Percentiles rank a stretch among this genome's conserved stretches.
These are phyloP conservation scores for Cacatua alba DNA, from an alignment of 2,113 vertebrate species.

Conservation along the genomic window DNA sequence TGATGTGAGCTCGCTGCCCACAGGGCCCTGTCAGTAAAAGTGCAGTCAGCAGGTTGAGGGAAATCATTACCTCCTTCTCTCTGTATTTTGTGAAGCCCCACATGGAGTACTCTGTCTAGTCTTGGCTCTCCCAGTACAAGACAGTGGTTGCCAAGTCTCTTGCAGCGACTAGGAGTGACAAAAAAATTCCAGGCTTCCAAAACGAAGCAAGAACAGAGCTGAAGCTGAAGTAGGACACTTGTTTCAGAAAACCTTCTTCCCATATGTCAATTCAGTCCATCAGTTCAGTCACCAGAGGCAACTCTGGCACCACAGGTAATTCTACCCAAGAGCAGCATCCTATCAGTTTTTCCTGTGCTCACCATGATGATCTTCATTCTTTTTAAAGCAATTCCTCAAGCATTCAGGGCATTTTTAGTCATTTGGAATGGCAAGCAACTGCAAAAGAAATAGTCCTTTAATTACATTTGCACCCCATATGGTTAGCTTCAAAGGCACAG, in stretches of 20 bases:
- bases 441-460: background rate
- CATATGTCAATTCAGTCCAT: background rate
- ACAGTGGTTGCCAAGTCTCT: background rate
- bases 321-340: background rate
- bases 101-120: rapidly evolving
- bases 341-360: background rate
- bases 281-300: background rate
- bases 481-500: background rate
- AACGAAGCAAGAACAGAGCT: background rate
- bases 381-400: background rate
- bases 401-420: background rate
- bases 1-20: background rate
- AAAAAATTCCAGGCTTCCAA: background rate
- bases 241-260: background rate
- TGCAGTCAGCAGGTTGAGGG: background rate
- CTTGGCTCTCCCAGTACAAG: background rate
- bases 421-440: background rate
- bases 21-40: background rate
- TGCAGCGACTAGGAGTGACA: background rate
- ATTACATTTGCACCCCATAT: background rate
- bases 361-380: background rate
- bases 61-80: background rate
- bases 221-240: background rate
- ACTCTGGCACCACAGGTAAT: background rate
- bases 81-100: background rate